These are phyloP conservation scores for Lophotriccus pileatus DNA, from an alignment of 2,797 vertebrate species.

Conservation along the genomic window DNA sequence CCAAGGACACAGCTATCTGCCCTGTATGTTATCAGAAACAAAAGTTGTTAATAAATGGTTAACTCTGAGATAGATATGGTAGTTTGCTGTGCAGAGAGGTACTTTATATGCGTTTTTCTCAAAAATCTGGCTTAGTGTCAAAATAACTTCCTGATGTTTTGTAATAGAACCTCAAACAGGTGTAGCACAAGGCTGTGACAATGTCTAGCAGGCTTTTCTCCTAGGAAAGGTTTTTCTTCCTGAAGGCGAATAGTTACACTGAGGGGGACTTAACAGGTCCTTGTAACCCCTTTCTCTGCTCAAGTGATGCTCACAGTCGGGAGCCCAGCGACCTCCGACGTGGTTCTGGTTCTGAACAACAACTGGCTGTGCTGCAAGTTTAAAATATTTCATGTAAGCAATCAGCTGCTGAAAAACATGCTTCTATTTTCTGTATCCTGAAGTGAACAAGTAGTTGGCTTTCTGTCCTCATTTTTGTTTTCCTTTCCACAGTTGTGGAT, in stretches of 20 bases:
- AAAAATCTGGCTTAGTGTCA: not conserved
- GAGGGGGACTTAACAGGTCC: not conserved
- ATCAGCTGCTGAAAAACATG: conserved; percentile 31
- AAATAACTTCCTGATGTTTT: not conserved
- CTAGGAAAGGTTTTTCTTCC: not conserved
- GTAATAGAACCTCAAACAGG: not conserved
- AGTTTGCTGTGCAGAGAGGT: not conserved
- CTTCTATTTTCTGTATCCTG: conserved; percentile 25
- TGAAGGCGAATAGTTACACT: not conserved
- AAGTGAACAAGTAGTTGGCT: conserved; percentile 28
- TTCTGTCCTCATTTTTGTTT: conserved; percentile 38
- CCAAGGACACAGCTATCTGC: not conserved
- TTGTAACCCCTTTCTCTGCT: not conserved
- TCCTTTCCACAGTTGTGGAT: conserved; percentile 46
- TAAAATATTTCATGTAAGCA: not conserved
- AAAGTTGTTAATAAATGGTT: not conserved
- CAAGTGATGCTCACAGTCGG: not conserved
- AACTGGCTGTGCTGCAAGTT: not conserved
- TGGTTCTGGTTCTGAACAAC: not conserved
- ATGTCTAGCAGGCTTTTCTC: not conserved
- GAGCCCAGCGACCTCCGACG: not conserved
- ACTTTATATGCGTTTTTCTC: not conserved
- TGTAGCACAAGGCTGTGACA: not conserved
- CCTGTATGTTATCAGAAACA: not conserved
- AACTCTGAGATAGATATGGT: not conserved